Evolutionary conservation across 2,888 invertebrate species (phyloP).

Genomic region (Caenorhabditis virilis): DNA sequence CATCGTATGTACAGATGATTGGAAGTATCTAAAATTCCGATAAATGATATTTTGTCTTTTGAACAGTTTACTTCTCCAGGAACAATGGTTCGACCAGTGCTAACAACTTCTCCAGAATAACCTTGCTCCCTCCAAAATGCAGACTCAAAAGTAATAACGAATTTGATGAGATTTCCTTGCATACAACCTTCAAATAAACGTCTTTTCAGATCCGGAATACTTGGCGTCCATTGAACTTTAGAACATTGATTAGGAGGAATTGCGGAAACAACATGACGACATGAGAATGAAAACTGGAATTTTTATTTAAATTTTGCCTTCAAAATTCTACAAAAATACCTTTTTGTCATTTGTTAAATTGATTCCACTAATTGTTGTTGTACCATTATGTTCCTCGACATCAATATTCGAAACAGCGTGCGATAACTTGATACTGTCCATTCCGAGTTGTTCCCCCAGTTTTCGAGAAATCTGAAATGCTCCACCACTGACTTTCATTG

Average conservation of each 20-base stretch:
- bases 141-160: slow-evolving; percentile 69
- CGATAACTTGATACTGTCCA: not conserved
- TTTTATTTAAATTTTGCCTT: not conserved
- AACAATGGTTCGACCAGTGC: slow-evolving; percentile 39
- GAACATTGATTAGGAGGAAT: slow-evolving; percentile 52
- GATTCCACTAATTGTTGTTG: slow-evolving; percentile 1
- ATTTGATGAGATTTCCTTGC: slow-evolving; percentile 67
- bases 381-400: slow-evolving; percentile 5
- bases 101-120: slow-evolving; percentile 69
- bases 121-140: slow-evolving; percentile 71
- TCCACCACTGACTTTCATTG: slow-evolving; percentile 27
- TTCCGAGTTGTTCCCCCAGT: slow-evolving; percentile 10
- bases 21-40: slow-evolving; percentile 10
- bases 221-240: slow-evolving; percentile 31
- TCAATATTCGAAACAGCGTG: slow-evolving; percentile 1
- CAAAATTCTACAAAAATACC: too few relatives aligned
- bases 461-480: slow-evolving; percentile 35
- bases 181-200: slow-evolving; percentile 30
- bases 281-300: slow-evolving; percentile 9
- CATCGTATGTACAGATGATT: slow-evolving; percentile 40
- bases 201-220: slow-evolving; percentile 31
- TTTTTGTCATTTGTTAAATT: slow-evolving; percentile 1
- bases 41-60: not conserved
- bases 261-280: slow-evolving; percentile 36
- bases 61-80: slow-evolving; percentile 36